Evolutionary conservation across 2,797 vertebrate species (phyloP), one percentile per base, ranked within the genome.

Genomic region (Aphelocoma californica): DNA sequence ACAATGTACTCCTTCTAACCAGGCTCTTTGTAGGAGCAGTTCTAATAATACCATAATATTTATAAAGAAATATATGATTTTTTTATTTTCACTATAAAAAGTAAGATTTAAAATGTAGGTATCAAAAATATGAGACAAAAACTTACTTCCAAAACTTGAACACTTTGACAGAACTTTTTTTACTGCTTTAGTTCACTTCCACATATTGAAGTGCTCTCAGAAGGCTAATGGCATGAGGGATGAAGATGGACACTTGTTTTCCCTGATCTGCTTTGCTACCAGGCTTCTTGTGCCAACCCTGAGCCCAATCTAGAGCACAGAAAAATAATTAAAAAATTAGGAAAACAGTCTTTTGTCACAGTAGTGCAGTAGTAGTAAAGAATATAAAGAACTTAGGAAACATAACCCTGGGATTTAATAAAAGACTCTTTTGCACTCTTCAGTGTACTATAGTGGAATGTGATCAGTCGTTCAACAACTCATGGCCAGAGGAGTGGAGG

Each of bases 151-250:
- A 31, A 62, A 87, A 29, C 12, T n/a, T 25, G 21, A 71, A 72
- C 15, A 6, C 9, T 67, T 57, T 9, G 18, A 32, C 13, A 47
- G 23, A 17, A 3, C 15, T n/a, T 32, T 66, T 83, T 53, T 70
- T 29, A 58, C 2, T 48, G 16, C 4, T 58, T 65, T 19, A 24
- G 8, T 36, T 23, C 8, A 42, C 9, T 91, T 89, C 14, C 23
- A 58, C 34, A 17, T 86, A 16, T 7, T 48, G 23, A 71, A 44
- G 16, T 50, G 34, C 20, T 81, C 15, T 44, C 23, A 74, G 57
- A 81, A 47, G 14, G 12, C 2, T 5, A 61, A 72, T 50, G 21
- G 10, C 0, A 0, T 42, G 12, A 71, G 9, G 8, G 3, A 9
- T 62, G 45, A 75, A 1, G 0, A 25, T 1, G 10, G 61, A 29